Percentiles rank a stretch among this genome's conserved stretches.
These are phyloP conservation scores for Leptinotarsa peninsularis DNA, from an alignment of 2,888 invertebrate genomes.

Conservation along the genomic window DNA sequence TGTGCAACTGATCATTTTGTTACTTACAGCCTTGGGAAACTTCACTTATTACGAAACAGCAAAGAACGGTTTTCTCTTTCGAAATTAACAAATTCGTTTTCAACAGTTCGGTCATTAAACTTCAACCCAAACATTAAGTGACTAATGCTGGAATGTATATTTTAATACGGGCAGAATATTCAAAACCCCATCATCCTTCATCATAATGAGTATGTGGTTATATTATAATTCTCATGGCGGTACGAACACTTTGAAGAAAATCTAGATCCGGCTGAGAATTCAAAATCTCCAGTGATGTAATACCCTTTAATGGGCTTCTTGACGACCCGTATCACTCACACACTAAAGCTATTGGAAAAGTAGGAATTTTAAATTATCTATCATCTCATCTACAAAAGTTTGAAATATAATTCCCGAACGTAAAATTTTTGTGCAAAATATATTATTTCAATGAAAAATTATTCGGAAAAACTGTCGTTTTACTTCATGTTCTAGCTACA, in stretches of 20 bases:
- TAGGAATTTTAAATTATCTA: background rate
- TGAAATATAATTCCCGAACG: background rate
- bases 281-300: background rate
- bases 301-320: background rate
- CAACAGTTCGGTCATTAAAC: background rate
- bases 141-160: background rate
- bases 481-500: too few relatives aligned
- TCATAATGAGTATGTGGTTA: background rate
- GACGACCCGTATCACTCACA: constrained; percentile 11
- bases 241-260: background rate
- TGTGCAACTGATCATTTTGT: too few relatives aligned
- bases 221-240: constrained; percentile 12
- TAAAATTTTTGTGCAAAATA: too few relatives aligned
- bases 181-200: background rate
- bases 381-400: background rate
- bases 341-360: background rate
- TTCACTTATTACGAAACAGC: too few relatives aligned
- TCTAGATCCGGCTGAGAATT: constrained; percentile 6
- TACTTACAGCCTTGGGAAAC: too few relatives aligned
- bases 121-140: background rate
- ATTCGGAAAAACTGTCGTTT: too few relatives aligned
- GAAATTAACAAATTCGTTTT: background rate
- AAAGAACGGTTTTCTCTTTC: background rate
- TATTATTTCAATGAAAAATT: too few relatives aligned
- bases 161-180: background rate